These are phyloP conservation scores for Brachypodius melanocephalos DNA, from an alignment of 2,113 vertebrate genomes.

Conservation along the genomic window DNA sequence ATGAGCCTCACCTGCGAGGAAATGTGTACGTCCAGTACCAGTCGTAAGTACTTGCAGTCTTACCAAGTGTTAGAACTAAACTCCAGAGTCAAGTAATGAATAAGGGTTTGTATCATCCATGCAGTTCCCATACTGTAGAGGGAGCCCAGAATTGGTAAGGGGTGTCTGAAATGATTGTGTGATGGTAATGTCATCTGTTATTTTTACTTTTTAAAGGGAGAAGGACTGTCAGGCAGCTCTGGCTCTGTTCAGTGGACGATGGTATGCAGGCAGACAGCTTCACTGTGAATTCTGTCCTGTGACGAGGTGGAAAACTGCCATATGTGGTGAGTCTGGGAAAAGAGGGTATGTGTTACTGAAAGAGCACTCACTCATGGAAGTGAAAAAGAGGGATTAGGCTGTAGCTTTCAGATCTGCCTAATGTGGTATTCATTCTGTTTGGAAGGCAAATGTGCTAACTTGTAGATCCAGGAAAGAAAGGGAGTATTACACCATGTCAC, in stretches of 20 bases:
- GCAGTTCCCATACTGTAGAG: background rate
- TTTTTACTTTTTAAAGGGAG: slow-evolving; percentile 77
- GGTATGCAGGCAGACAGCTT: slow-evolving; percentile 94
- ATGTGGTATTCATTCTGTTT: background rate
- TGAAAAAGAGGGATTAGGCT: background rate
- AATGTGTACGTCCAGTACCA: slow-evolving; percentile 97
- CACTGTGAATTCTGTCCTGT: slow-evolving; percentile 95
- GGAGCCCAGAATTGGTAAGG: background rate
- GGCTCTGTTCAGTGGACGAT: slow-evolving; percentile 90
- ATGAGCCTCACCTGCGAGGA: slow-evolving; percentile 93
- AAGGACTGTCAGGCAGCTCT: slow-evolving; percentile 90
- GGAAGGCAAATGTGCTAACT: background rate
- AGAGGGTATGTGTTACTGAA: background rate
- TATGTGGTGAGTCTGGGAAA: slow-evolving; percentile 84
- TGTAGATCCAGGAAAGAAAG: background rate
- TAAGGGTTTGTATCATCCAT: background rate
- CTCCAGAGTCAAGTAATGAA: background rate
- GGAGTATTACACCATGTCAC: background rate
- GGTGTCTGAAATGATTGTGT: background rate
- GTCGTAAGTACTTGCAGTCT: slow-evolving; percentile 78
- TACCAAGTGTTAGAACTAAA: background rate
- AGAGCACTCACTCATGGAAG: background rate
- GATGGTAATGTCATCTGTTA: background rate
- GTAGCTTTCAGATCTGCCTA: background rate
- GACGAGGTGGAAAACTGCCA: slow-evolving; percentile 96